Conservation (phyloP, 2,888 invertebrate genomes). For the Stenchaetothrips biformis region DNA sequence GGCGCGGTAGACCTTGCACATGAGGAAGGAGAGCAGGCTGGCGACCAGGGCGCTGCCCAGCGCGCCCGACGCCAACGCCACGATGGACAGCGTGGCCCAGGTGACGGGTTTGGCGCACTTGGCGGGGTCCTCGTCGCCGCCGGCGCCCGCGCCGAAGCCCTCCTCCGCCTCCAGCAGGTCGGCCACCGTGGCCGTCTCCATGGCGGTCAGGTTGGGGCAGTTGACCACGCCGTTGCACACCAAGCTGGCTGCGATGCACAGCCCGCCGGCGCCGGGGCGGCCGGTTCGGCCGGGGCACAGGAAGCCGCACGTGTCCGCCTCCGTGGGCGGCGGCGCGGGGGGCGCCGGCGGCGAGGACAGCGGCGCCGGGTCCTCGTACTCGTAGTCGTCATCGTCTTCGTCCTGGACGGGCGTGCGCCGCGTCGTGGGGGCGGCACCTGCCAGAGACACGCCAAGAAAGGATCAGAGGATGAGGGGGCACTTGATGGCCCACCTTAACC, state of each 20-base stretch:
- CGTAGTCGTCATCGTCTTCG: constrained; percentile 42
- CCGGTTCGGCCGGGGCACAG: constrained; percentile 58
- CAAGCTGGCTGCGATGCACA: constrained; percentile 76
- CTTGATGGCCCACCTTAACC: not conserved
- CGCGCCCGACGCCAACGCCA: not conserved
- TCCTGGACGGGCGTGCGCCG: not conserved
- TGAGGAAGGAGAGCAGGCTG: not conserved
- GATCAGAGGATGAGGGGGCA: not conserved
- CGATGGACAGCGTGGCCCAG: not conserved
- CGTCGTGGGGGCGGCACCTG: not conserved
- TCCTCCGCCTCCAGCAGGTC: not conserved
- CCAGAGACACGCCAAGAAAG: not conserved
- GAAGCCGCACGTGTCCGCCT: constrained; percentile 69
- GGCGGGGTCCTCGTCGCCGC: constrained; percentile 69
- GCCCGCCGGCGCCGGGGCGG: constrained; percentile 59
- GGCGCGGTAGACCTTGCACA: not conserved
- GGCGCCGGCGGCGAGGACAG: constrained; percentile 37
- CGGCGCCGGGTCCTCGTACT: constrained; percentile 37
- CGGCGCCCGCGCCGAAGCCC: constrained; percentile 49
- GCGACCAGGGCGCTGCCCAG: not conserved
- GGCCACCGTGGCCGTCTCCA: not conserved
- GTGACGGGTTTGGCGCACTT: constrained; percentile 51
- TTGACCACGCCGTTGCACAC: constrained; percentile 85
- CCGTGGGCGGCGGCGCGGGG: constrained; percentile 38
- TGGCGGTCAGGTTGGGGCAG: constrained; percentile 55